These are phyloP conservation scores for Conus canariensis DNA, from an alignment of 2,888 invertebrate species.

Conservation along the genomic window DNA sequence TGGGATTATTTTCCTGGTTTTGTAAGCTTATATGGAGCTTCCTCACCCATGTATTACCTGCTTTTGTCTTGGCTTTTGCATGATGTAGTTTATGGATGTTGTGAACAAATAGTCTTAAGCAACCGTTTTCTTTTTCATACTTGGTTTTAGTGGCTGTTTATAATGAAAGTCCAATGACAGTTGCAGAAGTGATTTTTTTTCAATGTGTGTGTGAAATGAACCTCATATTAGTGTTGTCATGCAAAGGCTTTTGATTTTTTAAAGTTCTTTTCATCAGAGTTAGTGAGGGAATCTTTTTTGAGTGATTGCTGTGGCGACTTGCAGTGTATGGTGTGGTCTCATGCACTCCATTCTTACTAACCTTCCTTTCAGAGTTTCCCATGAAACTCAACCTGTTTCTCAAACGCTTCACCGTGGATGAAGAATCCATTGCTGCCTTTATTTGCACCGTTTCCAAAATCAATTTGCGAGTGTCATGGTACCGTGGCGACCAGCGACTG, in stretches of 20 bases:
- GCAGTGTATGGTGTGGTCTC: neutral
- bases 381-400: conserved; percentile 66
- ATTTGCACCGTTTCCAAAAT: conserved; percentile 70
- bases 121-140: no score
- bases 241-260: neutral
- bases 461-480: conserved; percentile 72
- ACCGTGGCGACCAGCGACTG: conserved; percentile 72
- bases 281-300: neutral
- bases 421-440: conserved; percentile 67
- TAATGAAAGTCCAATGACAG: no score
- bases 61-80: neutral
- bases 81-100: neutral
- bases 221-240: neutral
- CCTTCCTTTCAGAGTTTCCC: conserved; percentile 67
- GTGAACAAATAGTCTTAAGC: no score
- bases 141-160: no score
- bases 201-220: neutral
- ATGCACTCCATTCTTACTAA: neutral
- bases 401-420: conserved; percentile 59
- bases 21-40: neutral
- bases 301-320: neutral
- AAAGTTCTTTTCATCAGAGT: neutral
- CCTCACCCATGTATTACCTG: neutral
- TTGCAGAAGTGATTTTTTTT: no score
- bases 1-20: neutral